Base-by-base conservation (phyloP, 2,888 invertebrate species). In the Pandemis corylana region DNA sequence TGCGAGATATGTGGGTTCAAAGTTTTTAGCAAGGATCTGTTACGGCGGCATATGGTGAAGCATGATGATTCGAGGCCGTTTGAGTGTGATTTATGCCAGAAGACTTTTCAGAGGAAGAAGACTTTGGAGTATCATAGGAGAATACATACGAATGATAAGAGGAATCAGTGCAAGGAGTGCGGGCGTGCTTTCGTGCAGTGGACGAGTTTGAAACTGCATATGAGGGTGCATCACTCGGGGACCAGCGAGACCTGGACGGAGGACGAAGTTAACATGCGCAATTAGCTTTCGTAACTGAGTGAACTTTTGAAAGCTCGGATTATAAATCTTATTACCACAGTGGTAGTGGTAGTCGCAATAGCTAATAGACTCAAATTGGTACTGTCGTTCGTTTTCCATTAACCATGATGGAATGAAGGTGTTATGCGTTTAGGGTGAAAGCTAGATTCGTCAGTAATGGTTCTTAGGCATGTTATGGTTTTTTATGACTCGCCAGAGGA, bases 31-130 rank as follows among this genome's bases (percentile, higher is more conserved):
- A 92, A 90, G 12, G 92, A 94, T 53, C 84, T 95, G 20, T 79
- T 96, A 68, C 92, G 90, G 49, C 89, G 94, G 0, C 96, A 96
- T 71, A 94, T 94, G 86, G 93, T 95, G 0, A 93, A 90, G 0
- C 96, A 96, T 75, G 94, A 94, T 1, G 95, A 95, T 2, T 87
- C 95, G 0, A 89, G 95, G 69, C 95, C 95, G 4, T 95, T 91
- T 65, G 90, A 94, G 56, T 96, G 96, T 77, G 91, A 94, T 6
- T 88, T 92, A 75, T 96, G 96, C 76, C 94, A 94, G 51, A 96
- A 95, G 79, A 85, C 93, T 0, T 96, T 96, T 79, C 95, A 95
- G 62, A 94, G 96, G 76, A 94, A 94, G 78, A 95, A 94, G 72
- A 95, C 95, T 0, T 79, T 96, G 53, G 95, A 95, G 0, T 90